A percentile compares a stretch with the other conserved stretches of the same genome.
These are phyloP conservation scores for Montipora sp. DNA, from an alignment of 64 coral and sea anemone genomes.

Conservation along the genomic window DNA sequence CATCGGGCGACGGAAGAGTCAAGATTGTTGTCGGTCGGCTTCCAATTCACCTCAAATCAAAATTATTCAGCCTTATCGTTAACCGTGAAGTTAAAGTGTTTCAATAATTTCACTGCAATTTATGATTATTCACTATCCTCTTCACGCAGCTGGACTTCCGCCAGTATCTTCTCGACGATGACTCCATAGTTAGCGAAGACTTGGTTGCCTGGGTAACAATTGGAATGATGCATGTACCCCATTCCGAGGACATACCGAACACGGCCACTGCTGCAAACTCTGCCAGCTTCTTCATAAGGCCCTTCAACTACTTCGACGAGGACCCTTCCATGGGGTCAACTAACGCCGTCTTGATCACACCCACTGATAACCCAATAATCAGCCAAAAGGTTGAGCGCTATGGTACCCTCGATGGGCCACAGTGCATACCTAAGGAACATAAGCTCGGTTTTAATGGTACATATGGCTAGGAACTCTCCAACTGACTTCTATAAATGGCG, in stretches of 20 bases:
- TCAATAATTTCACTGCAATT: background rate
- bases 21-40: too few relatives aligned
- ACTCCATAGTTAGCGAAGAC: constrained; percentile 79
- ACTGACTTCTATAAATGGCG: too few relatives aligned
- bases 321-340: constrained; percentile 88
- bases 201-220: constrained; percentile 92
- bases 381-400: constrained; percentile 33
- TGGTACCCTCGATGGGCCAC: constrained; percentile 27
- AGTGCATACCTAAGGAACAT: constrained; percentile 8
- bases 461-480: background rate
- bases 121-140: background rate
- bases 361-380: constrained; percentile 2
- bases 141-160: constrained; percentile 10
- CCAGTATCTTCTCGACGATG: constrained; percentile 61
- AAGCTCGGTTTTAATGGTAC: constrained; percentile 10
- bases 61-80: too few relatives aligned
- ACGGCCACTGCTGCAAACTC: constrained; percentile 83
- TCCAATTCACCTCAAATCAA: too few relatives aligned
- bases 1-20: too few relatives aligned
- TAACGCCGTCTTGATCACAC: constrained; percentile 68
- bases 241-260: constrained; percentile 90
- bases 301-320: constrained; percentile 94
- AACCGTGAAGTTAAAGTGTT: too few relatives aligned
- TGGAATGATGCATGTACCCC: constrained; percentile 78
- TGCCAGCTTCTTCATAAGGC: constrained; percentile 80